These are phyloP conservation scores for Spea bombifrons DNA, from an alignment of 2,113 vertebrate genomes.

Conservation along the genomic window DNA sequence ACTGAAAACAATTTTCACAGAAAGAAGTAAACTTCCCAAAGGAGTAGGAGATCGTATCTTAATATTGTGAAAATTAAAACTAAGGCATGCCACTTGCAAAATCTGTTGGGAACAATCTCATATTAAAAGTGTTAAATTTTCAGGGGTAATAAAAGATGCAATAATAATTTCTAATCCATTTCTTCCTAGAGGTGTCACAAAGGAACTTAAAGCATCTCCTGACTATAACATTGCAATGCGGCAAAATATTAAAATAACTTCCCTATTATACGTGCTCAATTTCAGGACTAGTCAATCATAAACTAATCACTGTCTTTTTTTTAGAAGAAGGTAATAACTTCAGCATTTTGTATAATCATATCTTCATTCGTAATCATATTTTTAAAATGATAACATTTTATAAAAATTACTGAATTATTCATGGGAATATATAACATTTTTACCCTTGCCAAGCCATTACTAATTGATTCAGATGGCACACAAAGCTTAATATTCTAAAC, in stretches of 20 bases:
- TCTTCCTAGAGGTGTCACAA: conserved; percentile 57
- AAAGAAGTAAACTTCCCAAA: conserved; percentile 56
- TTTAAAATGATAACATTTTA: no score
- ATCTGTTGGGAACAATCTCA: conserved; percentile 50
- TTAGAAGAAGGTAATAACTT: no score
- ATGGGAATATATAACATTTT: no score
- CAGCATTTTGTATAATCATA: no score
- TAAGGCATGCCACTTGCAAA: conserved; percentile 54
- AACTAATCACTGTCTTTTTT: no score
- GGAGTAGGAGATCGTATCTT: conserved; percentile 51
- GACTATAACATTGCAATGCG: background rate
- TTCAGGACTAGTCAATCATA: no score
- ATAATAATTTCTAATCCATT: conserved; percentile 60
- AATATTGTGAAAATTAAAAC: conserved; percentile 63
- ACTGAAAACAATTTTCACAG: conserved; percentile 12
- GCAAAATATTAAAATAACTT: background rate
- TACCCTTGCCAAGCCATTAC: no score
- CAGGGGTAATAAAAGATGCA: conserved; percentile 56
- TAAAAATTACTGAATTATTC: no score
- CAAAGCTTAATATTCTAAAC: no score
- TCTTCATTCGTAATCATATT: no score
- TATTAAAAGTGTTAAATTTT: conserved; percentile 58
- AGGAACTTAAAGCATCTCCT: conserved; percentile 45
- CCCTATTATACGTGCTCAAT: no score
- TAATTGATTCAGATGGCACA: no score